A percentile compares a stretch with the other conserved stretches of the same genome.
Conservation (phyloP, 1,140 invertebrate species). For the Pinna nobilis region DNA sequence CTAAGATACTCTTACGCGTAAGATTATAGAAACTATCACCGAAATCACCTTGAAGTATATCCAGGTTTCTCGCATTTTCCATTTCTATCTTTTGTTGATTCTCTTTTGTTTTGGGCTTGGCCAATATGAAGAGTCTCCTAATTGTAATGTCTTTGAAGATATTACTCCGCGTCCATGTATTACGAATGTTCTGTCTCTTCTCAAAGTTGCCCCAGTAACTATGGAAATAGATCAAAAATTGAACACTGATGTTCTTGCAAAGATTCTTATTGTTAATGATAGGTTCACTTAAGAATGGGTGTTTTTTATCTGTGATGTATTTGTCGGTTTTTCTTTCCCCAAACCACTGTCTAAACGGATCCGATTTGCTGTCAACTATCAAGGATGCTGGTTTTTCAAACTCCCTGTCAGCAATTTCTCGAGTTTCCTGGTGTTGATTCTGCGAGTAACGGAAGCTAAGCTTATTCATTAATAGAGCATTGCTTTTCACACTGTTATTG, state of each 20-base stretch:
- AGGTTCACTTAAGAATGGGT: background rate
- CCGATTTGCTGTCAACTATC: no score
- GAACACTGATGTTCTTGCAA: conserved; percentile 29
- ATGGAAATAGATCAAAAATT: conserved; percentile 55
- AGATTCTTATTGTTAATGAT: conserved; percentile 1
- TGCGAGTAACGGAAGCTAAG: no score
- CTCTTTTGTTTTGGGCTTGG: conserved; percentile 74
- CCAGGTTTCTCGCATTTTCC: conserved; percentile 58
- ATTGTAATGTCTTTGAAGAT: conserved; percentile 44
- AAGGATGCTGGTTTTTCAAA: no score
- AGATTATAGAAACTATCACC: conserved; percentile 59
- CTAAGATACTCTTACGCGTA: conserved; percentile 83
- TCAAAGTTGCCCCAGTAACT: conserved; percentile 48
- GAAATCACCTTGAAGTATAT: conserved; percentile 67
- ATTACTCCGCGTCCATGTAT: conserved; percentile 66
- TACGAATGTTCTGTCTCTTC: conserved; percentile 56
- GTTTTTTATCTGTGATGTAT: background rate
- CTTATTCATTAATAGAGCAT: no score
- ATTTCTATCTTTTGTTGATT: conserved; percentile 43
- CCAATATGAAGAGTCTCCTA: conserved; percentile 82
- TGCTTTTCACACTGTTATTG: no score
- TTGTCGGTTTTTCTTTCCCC: no score
- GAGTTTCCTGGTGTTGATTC: no score
- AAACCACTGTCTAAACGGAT: no score
- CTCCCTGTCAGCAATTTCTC: no score